A percentile compares a stretch with the other conserved stretches of the same genome.
phyloP scores from a whole-genome alignment of 2,888 invertebrate species.

The Athrips mouffetella region DNA sequence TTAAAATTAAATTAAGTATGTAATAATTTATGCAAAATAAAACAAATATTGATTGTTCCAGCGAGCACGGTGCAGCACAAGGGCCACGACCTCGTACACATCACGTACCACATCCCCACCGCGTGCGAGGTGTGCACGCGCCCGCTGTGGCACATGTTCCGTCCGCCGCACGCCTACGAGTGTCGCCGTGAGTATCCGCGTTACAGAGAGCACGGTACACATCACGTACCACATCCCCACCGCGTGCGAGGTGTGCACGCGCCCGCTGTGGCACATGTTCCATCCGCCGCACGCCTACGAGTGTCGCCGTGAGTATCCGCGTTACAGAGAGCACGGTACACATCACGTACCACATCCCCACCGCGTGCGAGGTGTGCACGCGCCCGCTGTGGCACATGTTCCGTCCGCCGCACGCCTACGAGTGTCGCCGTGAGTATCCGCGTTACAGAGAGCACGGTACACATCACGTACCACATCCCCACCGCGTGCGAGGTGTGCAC shows the following conservation, averaged over 20 bases:
- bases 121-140: constrained; percentile 98
- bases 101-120: constrained; percentile 98
- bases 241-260: constrained; percentile 97
- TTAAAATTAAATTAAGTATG: too few relatives aligned
- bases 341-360: constrained; percentile 98
- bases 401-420: constrained; percentile 97
- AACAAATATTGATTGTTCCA: constrained; percentile 32
- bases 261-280: constrained; percentile 98
- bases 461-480: constrained; percentile 98
- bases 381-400: constrained; percentile 99
- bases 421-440: constrained; percentile 92
- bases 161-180: constrained; percentile 98
- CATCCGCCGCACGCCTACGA: constrained; percentile 98
- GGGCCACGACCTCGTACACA: constrained; percentile 97
- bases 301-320: constrained; percentile 91
- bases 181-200: constrained; percentile 90
- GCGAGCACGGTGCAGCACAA: constrained; percentile 86
- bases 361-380: constrained; percentile 98
- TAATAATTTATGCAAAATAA: too few relatives aligned
- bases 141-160: constrained; percentile 98
- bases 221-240: constrained; percentile 99
- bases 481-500: constrained; percentile 98
- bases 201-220: constrained; percentile 82
- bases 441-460: constrained; percentile 80
- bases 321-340: constrained; percentile 81